Percentiles rank a stretch among this genome's conserved stretches.
Conservation (phyloP, 2,888 invertebrate genomes). For the Sarcophaga variegata region DNA sequence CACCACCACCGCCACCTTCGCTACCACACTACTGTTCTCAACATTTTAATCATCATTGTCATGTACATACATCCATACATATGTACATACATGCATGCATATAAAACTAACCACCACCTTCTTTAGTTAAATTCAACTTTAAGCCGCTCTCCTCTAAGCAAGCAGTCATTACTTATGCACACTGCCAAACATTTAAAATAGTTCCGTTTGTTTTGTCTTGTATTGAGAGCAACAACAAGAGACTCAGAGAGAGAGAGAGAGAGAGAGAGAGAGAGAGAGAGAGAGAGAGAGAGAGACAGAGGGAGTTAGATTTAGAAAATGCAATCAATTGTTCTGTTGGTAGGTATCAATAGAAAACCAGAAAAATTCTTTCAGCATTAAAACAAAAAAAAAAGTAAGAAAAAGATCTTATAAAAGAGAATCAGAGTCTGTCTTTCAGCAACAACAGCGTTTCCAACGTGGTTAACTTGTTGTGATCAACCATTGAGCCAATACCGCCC, state of each 20-base stretch:
- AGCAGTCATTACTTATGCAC: background rate
- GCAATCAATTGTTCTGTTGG: constrained; percentile 6
- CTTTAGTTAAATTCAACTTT: constrained; percentile 39
- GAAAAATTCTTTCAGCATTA: constrained; percentile 53
- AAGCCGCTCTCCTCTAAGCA: constrained; percentile 13
- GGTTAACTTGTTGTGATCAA: background rate
- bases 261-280: background rate
- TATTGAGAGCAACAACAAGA: background rate
- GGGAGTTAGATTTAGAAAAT: background rate
- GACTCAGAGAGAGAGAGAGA: background rate
- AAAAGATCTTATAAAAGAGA: background rate
- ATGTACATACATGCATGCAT: background rate
- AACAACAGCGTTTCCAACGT: background rate
- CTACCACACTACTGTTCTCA: constrained; percentile 6
- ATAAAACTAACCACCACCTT: background rate
- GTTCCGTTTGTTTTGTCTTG: background rate
- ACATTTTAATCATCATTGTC: constrained; percentile 3
- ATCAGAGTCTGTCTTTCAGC: background rate
- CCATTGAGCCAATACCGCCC: background rate
- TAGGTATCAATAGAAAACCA: background rate
- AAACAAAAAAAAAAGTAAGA: constrained; percentile 30
- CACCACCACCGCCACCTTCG: constrained; percentile 40
- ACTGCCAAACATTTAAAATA: background rate
- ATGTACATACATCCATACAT: background rate
- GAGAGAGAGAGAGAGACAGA: background rate